These are phyloP conservation scores for Coelopa pilipes DNA, from an alignment of 2,888 invertebrate species.

Conservation along the genomic window DNA sequence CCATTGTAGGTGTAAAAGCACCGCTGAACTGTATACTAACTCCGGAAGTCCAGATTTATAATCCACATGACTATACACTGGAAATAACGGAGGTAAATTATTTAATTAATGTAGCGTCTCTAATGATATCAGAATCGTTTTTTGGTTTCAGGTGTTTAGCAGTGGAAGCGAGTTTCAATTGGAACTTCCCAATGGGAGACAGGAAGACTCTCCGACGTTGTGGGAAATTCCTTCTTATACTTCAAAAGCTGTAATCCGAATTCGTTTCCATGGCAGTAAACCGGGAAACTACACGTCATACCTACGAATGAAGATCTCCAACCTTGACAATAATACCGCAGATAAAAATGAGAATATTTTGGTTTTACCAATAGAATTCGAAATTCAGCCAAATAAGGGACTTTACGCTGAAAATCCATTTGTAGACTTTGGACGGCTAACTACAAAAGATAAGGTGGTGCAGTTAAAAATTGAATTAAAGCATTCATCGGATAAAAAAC, in stretches of 20 bases:
- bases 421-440: slow-evolving; percentile 85
- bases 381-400: slow-evolving; percentile 77
- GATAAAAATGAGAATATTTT: slow-evolving; percentile 65
- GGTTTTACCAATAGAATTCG: slow-evolving; percentile 86
- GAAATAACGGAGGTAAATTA: slow-evolving; percentile 79
- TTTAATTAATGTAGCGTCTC: background rate
- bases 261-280: slow-evolving; percentile 80
- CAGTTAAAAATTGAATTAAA: slow-evolving; percentile 69
- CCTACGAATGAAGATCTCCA: slow-evolving; percentile 71
- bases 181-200: slow-evolving; percentile 81
- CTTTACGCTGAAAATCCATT: slow-evolving; percentile 81
- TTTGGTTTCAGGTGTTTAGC: slow-evolving; percentile 75
- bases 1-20: slow-evolving; percentile 88
- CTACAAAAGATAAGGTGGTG: slow-evolving; percentile 72
- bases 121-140: background rate
- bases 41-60: slow-evolving; percentile 91
- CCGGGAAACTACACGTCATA: slow-evolving; percentile 88
- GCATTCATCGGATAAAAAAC: slow-evolving; percentile 51
- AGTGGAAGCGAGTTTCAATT: slow-evolving; percentile 91
- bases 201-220: slow-evolving; percentile 81
- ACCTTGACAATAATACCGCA: slow-evolving; percentile 42
- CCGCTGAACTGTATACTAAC: slow-evolving; percentile 92
- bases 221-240: slow-evolving; percentile 94
- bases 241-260: slow-evolving; percentile 87
- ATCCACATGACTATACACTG: slow-evolving; percentile 88